Conservation (phyloP, 2,113 vertebrate species). For the Hypanus sabinus region DNA sequence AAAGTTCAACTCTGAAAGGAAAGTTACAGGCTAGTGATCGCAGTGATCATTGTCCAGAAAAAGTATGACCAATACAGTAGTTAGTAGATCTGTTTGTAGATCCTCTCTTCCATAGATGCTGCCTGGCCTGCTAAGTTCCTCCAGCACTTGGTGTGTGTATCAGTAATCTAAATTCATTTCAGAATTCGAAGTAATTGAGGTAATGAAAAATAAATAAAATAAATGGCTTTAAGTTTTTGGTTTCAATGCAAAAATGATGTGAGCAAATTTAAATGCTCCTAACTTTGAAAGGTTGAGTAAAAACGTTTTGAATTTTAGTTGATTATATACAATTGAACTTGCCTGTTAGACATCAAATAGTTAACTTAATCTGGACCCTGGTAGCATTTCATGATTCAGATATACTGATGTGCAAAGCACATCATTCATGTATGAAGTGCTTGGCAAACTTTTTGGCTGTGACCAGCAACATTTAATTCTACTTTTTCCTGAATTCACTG, state of each 20-base stretch:
- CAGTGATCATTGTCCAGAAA: too few relatives aligned
- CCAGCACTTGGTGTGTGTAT: background rate
- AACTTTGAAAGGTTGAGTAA: background rate
- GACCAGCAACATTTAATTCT: constrained; percentile 33
- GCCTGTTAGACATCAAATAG: background rate
- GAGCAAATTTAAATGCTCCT: background rate
- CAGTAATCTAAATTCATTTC: background rate
- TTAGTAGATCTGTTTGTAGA: too few relatives aligned
- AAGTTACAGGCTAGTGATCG: too few relatives aligned
- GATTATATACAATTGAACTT: constrained; percentile 15
- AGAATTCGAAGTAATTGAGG: background rate
- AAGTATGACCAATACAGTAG: too few relatives aligned
- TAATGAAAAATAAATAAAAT: background rate
- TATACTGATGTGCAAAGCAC: constrained; percentile 21
- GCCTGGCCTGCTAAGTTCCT: too few relatives aligned
- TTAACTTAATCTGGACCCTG: background rate
- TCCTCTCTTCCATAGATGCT: too few relatives aligned
- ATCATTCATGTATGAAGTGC: background rate
- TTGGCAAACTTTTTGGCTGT: constrained; percentile 30
- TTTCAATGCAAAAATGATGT: background rate
- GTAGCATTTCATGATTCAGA: background rate
- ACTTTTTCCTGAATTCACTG: background rate
- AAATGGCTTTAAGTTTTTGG: background rate
- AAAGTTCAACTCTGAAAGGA: too few relatives aligned
- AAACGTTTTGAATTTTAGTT: background rate